A percentile compares a stretch with the other conserved stretches of the same genome.
Evolutionary conservation across 2,888 invertebrate genomes (phyloP).

Genomic region (Meta bourneti): DNA sequence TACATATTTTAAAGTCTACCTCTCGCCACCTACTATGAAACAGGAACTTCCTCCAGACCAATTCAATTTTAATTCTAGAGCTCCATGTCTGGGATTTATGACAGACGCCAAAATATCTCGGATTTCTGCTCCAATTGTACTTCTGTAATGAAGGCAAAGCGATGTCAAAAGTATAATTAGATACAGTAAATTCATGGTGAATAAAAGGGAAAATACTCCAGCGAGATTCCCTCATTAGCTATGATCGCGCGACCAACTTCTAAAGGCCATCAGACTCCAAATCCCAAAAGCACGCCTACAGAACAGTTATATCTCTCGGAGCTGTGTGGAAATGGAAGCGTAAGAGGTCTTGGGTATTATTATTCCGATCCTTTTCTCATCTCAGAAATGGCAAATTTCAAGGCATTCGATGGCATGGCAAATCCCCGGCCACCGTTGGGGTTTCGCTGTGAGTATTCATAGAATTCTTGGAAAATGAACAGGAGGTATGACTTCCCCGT

Average conservation of each 20-base stretch:
- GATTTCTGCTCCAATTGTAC: background rate
- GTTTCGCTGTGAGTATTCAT: no score
- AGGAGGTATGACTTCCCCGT: no score
- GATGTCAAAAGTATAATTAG: conserved; percentile 42
- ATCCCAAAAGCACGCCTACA: conserved; percentile 13
- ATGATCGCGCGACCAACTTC: background rate
- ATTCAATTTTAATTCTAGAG: conserved; percentile 5
- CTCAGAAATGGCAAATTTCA: conserved; percentile 20
- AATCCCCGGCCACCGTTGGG: no score
- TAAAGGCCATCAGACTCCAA: background rate
- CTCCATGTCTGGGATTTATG: background rate
- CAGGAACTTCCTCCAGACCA: background rate
- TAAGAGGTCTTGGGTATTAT: background rate
- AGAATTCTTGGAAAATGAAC: no score
- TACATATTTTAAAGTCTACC: no score
- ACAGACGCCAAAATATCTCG: background rate
- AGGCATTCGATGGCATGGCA: background rate
- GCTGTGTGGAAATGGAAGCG: background rate
- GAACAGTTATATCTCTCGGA: conserved; percentile 14
- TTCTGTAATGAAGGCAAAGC: conserved; percentile 14
- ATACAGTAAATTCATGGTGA: conserved; percentile 28
- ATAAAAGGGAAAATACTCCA: conserved; percentile 30
- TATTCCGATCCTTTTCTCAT: background rate
- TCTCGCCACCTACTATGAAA: no score
- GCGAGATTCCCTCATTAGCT: conserved; percentile 22